These are phyloP conservation scores for Trichechus manatus DNA, from an alignment of 2,113 vertebrate species.

Conservation along the genomic window DNA sequence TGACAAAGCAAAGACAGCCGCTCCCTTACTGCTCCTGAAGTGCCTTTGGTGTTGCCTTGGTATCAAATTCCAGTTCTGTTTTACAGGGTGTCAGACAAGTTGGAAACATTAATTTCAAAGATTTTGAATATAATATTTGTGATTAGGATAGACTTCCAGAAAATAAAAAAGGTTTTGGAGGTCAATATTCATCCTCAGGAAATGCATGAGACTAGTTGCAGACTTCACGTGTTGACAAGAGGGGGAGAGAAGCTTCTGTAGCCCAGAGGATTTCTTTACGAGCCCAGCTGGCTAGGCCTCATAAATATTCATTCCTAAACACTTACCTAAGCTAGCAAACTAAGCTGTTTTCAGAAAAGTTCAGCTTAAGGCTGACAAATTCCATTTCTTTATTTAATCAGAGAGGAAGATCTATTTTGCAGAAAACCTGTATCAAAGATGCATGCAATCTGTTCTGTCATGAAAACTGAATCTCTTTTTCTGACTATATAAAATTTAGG, in stretches of 20 bases:
- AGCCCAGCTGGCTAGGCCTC: neutral
- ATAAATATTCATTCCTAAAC: neutral
- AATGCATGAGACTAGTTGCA: neutral
- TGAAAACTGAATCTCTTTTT: neutral
- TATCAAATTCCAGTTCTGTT: neutral
- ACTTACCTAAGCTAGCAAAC: neutral
- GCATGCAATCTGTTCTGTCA: fast-evolving
- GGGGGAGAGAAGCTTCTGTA: neutral
- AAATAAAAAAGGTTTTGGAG: neutral
- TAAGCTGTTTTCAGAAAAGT: neutral
- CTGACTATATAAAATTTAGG: neutral
- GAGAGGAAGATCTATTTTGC: neutral
- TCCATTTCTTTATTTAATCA: neutral
- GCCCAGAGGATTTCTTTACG: neutral
- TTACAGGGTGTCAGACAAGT: neutral
- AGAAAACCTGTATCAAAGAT: neutral
- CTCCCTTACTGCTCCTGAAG: neutral
- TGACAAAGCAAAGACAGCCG: neutral
- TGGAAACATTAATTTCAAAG: neutral
- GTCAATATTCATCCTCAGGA: neutral
- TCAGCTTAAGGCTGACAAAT: neutral
- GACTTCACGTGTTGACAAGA: neutral
- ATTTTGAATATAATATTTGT: neutral
- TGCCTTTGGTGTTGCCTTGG: neutral
- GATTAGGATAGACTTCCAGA: neutral